phyloP scores from a whole-genome alignment of 2,888 invertebrate species.

The Heteromyza rotundicornis region DNA sequence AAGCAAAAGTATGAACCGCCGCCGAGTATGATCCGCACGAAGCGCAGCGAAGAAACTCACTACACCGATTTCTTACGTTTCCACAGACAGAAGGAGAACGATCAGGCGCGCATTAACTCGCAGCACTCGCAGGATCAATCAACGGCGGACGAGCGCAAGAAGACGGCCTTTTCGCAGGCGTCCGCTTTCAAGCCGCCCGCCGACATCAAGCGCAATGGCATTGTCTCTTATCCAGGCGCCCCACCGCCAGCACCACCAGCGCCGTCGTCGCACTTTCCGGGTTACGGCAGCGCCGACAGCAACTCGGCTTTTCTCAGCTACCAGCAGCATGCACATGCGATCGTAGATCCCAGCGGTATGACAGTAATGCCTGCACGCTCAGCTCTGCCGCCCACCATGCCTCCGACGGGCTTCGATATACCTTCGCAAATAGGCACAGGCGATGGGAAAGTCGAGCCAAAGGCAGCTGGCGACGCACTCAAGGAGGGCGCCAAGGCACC shows the following conservation, averaged over 20 bases:
- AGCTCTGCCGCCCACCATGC: constrained; percentile 35
- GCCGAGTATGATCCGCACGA: constrained; percentile 1
- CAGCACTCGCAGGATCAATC: constrained; percentile 34
- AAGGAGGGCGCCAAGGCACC: constrained; percentile 20
- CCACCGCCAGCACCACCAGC: constrained; percentile 34
- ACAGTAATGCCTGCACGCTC: constrained; percentile 27
- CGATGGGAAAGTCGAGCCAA: constrained; percentile 26
- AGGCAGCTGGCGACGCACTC: constrained; percentile 22
- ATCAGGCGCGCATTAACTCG: constrained; percentile 59
- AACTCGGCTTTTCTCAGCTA: constrained; percentile 47
- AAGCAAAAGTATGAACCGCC: constrained; percentile 67
- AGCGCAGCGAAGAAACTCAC: constrained; percentile 19
- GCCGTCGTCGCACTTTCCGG: constrained; percentile 25
- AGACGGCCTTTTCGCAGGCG: constrained; percentile 73
- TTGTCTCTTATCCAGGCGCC: constrained; percentile 41
- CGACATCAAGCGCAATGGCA: constrained; percentile 67
- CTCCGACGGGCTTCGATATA: constrained; percentile 27
- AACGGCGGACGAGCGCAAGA: constrained; percentile 31
- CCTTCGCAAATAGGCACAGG: constrained; percentile 27
- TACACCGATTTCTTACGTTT: constrained; percentile 64
- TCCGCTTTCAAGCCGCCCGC: constrained; percentile 82
- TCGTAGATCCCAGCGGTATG: constrained; percentile 34
- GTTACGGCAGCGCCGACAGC: constrained; percentile 23
- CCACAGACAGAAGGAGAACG: constrained; percentile 61
- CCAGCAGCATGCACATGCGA: constrained; percentile 29